Evolutionary conservation across 2,888 invertebrate genomes (phyloP).

Genomic region (Lasius platythorax): DNA sequence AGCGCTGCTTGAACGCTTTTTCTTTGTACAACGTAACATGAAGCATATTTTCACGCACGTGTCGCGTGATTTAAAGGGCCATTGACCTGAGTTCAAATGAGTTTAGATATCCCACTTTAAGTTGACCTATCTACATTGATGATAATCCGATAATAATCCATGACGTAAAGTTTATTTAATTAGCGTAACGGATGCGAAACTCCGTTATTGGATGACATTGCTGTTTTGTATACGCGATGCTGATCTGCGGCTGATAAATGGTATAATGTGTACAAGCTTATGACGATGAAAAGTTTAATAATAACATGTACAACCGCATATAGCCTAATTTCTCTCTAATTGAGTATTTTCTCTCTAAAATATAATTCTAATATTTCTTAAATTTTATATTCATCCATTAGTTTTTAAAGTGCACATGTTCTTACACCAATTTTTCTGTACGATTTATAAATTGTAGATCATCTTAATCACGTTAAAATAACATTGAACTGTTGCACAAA

Average conservation of each 20-base stretch:
- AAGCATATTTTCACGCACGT: not conserved
- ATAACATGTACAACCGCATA: not conserved
- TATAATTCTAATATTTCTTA: not conserved
- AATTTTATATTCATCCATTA: not conserved
- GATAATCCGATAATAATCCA: constrained; percentile 61
- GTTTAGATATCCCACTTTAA: constrained; percentile 14
- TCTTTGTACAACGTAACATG: not conserved
- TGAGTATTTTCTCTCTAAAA: not conserved
- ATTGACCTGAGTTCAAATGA: constrained; percentile 12
- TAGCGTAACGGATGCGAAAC: constrained; percentile 17
- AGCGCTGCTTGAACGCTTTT: not conserved
- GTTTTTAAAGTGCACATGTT: not conserved
- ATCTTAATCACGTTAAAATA: not conserved
- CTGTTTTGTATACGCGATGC: not conserved
- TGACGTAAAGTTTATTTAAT: constrained; percentile 56
- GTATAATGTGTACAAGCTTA: not conserved
- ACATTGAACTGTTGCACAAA: not conserved
- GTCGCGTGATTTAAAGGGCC: not conserved
- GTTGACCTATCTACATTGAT: constrained; percentile 37
- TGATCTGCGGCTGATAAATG: constrained; percentile 20
- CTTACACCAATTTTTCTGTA: not conserved
- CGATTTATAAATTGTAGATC: not conserved
- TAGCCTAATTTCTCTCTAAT: not conserved
- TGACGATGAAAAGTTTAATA: not conserved
- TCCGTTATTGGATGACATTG: not conserved